Conservation (phyloP, 2,888 invertebrate genomes). For the Embidobia sp. region DNA sequence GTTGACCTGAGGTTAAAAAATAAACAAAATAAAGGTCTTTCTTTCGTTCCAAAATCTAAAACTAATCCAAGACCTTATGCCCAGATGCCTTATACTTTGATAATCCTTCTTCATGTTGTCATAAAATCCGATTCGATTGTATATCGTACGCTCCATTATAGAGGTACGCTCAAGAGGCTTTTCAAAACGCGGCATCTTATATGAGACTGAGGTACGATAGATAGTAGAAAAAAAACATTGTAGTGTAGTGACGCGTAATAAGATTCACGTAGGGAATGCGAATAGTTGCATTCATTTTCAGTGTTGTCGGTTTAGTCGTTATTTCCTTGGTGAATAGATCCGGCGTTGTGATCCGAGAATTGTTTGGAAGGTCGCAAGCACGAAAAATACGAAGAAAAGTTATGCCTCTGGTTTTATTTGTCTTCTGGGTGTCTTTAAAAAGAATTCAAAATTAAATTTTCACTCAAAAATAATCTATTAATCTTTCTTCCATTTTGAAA, state of each 20-base stretch:
- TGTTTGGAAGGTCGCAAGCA: constrained; percentile 1
- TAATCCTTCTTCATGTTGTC: constrained; percentile 17
- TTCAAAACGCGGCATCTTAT: constrained; percentile 18
- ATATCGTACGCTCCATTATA: constrained; percentile 11
- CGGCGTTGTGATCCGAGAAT: background rate
- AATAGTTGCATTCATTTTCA: constrained; percentile 32
- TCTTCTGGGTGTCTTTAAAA: too few relatives aligned
- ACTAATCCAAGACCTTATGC: too few relatives aligned
- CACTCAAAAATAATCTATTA: too few relatives aligned
- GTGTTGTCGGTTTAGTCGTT: constrained; percentile 25
- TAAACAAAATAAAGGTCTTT: too few relatives aligned
- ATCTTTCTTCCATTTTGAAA: too few relatives aligned
- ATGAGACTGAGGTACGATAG: too few relatives aligned
- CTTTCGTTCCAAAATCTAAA: too few relatives aligned
- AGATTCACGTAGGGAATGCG: constrained; percentile 36
- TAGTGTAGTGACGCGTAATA: constrained; percentile 21
- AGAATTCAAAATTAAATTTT: too few relatives aligned
- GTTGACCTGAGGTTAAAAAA: too few relatives aligned
- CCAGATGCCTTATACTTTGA: too few relatives aligned
- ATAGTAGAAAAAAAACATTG: constrained; percentile 13
- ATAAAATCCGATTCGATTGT: constrained; percentile 20
- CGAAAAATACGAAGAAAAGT: constrained; percentile 16
- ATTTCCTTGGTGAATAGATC: constrained; percentile 23
- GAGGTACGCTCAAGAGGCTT: background rate
- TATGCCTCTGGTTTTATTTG: constrained; percentile 8